These are phyloP conservation scores for Solea solea DNA, from an alignment of 2,113 vertebrate species.

Conservation along the genomic window DNA sequence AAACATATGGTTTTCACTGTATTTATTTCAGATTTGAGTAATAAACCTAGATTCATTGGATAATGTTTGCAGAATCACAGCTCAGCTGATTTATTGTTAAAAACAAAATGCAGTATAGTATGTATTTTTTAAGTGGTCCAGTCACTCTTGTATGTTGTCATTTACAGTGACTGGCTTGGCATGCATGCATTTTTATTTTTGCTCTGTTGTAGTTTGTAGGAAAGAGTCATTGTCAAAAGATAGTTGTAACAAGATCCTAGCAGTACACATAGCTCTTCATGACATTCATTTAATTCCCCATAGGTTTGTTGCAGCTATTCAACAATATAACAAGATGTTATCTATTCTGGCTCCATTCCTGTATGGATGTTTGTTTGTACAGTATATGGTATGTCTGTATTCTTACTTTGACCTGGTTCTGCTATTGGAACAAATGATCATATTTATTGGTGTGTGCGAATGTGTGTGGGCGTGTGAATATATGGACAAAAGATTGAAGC, in stretches of 20 bases:
- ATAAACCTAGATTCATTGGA: constrained; percentile 16
- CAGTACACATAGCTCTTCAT: constrained; percentile 29
- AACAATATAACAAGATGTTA: constrained; percentile 6
- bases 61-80: constrained; percentile 11
- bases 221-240: constrained; percentile 36
- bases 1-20: constrained; percentile 41
- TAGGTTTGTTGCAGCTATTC: constrained; percentile 23
- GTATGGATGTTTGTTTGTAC: neutral
- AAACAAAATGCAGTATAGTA: constrained; percentile 10
- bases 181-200: constrained; percentile 47
- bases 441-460: neutral
- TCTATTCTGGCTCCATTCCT: neutral
- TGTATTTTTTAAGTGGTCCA: constrained; percentile 11
- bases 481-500: constrained; percentile 7
- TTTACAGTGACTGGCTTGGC: constrained; percentile 24
- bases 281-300: constrained; percentile 39
- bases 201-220: constrained; percentile 32
- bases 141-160: constrained; percentile 9
- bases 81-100: constrained; percentile 24
- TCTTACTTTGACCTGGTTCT: neutral
- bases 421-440: too few species aligned
- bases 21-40: constrained; percentile 36
- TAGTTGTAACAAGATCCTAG: constrained; percentile 35
- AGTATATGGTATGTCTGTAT: neutral
- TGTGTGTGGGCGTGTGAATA: constrained; percentile 1